Conservation (phyloP, 2,888 invertebrate genomes). For the Pantelozetes paolii region DNA sequence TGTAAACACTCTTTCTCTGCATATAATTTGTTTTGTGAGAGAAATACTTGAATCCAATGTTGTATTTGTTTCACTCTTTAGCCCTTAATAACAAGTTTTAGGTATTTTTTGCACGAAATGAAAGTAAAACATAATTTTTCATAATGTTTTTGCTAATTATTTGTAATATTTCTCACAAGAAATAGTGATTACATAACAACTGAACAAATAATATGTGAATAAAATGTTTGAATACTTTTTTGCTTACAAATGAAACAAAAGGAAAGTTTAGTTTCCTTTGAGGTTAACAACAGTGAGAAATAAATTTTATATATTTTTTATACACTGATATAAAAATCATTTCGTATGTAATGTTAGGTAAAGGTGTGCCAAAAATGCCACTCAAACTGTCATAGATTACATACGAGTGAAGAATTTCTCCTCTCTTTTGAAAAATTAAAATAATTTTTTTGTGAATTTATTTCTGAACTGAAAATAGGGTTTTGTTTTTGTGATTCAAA, state of each 20-base stretch:
- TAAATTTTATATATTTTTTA: no score
- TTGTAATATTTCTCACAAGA: background rate
- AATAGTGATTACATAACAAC: background rate
- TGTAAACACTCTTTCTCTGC: background rate
- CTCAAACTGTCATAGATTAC: slow-evolving; percentile 8
- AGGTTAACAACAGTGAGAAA: background rate
- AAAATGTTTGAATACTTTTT: background rate
- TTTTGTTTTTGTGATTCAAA: background rate
- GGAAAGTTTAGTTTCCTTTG: background rate
- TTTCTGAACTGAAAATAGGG: background rate
- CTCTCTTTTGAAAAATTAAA: background rate
- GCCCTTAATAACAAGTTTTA: no score
- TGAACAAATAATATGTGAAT: background rate
- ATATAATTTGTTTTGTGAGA: background rate
- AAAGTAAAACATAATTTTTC: background rate
- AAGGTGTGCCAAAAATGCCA: slow-evolving; percentile 20
- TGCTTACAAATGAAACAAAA: background rate
- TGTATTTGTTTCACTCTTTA: no score
- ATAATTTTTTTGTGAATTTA: background rate
- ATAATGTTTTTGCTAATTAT: background rate
- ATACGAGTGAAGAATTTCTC: background rate
- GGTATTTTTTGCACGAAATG: background rate
- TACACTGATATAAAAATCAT: background rate
- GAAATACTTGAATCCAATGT: no score
- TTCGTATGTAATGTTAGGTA: background rate